phyloP scores from a whole-genome alignment of 2,797 vertebrate genomes.

The Ataeniobius toweri region DNA sequence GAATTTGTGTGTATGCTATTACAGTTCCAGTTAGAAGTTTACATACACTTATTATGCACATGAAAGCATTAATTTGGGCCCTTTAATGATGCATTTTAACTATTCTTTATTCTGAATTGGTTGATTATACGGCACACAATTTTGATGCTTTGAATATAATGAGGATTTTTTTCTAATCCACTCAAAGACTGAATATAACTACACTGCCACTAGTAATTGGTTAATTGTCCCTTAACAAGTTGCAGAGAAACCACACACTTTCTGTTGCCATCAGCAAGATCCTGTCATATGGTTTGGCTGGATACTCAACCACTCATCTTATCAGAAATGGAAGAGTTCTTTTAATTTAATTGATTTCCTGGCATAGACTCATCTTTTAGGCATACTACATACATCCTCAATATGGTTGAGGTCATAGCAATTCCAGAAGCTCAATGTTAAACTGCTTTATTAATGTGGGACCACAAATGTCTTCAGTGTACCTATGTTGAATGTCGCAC shows the following conservation, averaged over 20 bases:
- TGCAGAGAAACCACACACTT: background rate
- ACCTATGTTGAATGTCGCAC: background rate
- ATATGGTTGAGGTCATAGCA: background rate
- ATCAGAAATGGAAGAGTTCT: background rate
- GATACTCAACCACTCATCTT: background rate
- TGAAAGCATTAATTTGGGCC: background rate
- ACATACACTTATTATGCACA: background rate
- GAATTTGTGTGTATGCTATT: background rate
- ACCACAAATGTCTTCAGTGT: background rate
- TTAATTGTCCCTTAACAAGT: background rate
- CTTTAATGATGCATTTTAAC: background rate
- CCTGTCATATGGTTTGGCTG: background rate
- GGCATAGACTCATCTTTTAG: background rate
- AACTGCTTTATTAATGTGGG: background rate
- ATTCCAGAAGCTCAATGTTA: background rate
- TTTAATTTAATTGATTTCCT: background rate
- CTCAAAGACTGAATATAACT: background rate
- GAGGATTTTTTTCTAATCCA: background rate
- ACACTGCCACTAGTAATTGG: background rate
- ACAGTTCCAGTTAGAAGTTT: background rate
- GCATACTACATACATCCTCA: background rate
- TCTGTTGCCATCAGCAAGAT: background rate
- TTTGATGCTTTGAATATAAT: background rate
- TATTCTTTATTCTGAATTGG: background rate
- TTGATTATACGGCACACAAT: background rate